Conservation (phyloP, 2,113 vertebrate species). For the Tautogolabrus adspersus region DNA sequence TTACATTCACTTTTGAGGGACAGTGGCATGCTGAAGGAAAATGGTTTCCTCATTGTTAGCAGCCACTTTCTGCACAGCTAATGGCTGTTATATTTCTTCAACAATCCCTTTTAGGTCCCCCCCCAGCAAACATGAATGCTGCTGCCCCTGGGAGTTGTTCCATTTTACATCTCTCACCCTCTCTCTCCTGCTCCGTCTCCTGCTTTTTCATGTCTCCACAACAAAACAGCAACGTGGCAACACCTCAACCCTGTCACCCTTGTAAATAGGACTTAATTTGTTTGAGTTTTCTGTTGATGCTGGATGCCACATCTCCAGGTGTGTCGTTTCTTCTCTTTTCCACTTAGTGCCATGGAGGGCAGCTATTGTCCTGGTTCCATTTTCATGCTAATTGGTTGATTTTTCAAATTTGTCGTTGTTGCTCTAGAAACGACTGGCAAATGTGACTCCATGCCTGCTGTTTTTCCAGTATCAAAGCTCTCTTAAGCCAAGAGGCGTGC, state of each 20-base stretch:
- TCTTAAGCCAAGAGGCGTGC: conserved; percentile 21
- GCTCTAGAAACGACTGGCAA: conserved; percentile 1
- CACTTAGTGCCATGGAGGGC: conserved; percentile 8
- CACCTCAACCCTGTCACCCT: conserved; percentile 36
- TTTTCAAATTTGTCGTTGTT: conserved; percentile 29
- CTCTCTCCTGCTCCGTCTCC: conserved; percentile 15
- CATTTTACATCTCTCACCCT: conserved; percentile 66
- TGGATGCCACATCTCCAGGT: conserved; percentile 36
- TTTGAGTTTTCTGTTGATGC: conserved; percentile 30
- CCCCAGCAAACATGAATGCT: conserved; percentile 63
- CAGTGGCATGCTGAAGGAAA: conserved; percentile 11
- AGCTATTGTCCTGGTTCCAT: conserved; percentile 44
- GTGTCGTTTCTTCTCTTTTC: conserved; percentile 44
- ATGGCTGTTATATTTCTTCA: conserved; percentile 72
- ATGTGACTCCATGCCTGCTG: conserved; percentile 20
- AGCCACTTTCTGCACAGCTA: conserved; percentile 47
- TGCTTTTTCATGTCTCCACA: conserved; percentile 14
- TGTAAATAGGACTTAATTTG: conserved; percentile 67
- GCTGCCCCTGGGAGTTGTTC: conserved; percentile 72
- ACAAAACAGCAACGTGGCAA: conserved; percentile 17
- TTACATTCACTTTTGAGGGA: conserved; percentile 31
- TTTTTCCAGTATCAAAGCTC: conserved; percentile 39
- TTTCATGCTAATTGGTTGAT: conserved; percentile 53
- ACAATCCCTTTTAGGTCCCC: conserved; percentile 57
- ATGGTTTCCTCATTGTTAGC: conserved; percentile 55